Base-by-base conservation (phyloP, 1,140 invertebrate species). In the Neodiprion fabricii region DNA sequence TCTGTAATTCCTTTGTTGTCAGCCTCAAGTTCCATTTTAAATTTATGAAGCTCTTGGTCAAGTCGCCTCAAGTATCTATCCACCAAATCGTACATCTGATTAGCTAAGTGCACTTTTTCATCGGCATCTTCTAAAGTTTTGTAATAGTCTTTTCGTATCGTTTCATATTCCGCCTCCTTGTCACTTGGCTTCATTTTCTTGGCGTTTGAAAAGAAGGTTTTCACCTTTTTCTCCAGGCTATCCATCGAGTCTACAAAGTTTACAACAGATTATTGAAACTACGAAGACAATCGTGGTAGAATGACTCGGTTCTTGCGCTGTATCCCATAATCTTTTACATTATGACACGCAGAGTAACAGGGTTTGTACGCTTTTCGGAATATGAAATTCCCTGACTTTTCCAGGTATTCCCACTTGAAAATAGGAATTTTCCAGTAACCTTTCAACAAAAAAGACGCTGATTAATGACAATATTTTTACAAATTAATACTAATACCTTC, bases 1-100 rank as follows among this genome's bases (percentile, higher is more conserved):
- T 99, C 97, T 11, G 98, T 99, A 67, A 99, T 99, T 17, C 98
- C 98, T 79, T 97, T 96, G 90, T 99, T 97, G 87, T 99, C 98
- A 40, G 97, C 97, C 89, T 99, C 98, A 66, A 99, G 84, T 89
- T 99, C 98, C 91, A 98, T 97, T 90, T 99, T 99, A 87, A 99
- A 99, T 87, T 99, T 99, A 79, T 96, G 94, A 49, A 99, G 86
- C 85, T 99, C 98, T 84, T 96, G 96, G 85, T 99, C 98, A 68
- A 99, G 89, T 87, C 96, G 92, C 75, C 97, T 90, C 79, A 98
- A 90, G 89, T 99, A 99, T 83, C 96, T 92, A 82, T 98, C 95
- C 71, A 99, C 96, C 78, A 99, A 90, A 80, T 99, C 97, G 86
- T 97, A 95, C 90, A 98, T 96, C 88, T 97, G 95, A 86, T 94